These are phyloP conservation scores for Cheilosia variabilis DNA, from an alignment of 2,888 invertebrate genomes.

Conservation along the genomic window DNA sequence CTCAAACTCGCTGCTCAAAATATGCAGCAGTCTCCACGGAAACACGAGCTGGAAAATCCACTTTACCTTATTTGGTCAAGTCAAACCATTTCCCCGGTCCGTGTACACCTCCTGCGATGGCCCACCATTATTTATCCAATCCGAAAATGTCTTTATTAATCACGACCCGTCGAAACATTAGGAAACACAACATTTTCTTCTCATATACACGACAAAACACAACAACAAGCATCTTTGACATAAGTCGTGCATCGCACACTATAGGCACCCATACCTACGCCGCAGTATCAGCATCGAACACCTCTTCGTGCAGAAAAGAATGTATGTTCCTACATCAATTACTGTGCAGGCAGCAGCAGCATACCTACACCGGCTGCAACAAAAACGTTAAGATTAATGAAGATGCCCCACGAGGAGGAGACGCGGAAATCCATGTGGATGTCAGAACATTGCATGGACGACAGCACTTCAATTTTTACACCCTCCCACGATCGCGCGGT, in stretches of 20 bases:
- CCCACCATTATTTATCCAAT: slow-evolving; percentile 28
- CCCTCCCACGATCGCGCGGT: slow-evolving; percentile 66
- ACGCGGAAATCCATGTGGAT: slow-evolving; percentile 54
- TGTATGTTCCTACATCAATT: slow-evolving; percentile 65
- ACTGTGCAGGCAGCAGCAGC: slow-evolving; percentile 17
- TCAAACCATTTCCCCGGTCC: neutral
- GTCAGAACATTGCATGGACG: slow-evolving; percentile 60
- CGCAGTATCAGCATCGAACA: slow-evolving; percentile 23
- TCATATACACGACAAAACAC: slow-evolving; percentile 43
- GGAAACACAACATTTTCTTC: slow-evolving; percentile 44
- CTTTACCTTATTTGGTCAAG: neutral
- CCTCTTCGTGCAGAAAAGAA: slow-evolving; percentile 49
- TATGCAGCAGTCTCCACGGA: too few relatives aligned
- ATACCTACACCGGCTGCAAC: neutral
- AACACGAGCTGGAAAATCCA: too few relatives aligned
- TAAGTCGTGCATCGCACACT: slow-evolving; percentile 64
- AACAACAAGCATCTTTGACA: slow-evolving; percentile 68
- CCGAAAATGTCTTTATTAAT: slow-evolving; percentile 65
- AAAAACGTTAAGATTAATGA: slow-evolving; percentile 58
- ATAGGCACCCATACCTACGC: neutral
- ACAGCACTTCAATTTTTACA: slow-evolving; percentile 71
- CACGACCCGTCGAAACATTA: slow-evolving; percentile 58
- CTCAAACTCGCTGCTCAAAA: too few relatives aligned
- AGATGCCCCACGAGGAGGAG: slow-evolving; percentile 58
- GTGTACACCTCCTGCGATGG: neutral